A percentile compares a stretch with the other conserved stretches of the same genome.
Evolutionary conservation across 2,113 vertebrate genomes (phyloP).

Genomic region (Mus spicilegus): DNA sequence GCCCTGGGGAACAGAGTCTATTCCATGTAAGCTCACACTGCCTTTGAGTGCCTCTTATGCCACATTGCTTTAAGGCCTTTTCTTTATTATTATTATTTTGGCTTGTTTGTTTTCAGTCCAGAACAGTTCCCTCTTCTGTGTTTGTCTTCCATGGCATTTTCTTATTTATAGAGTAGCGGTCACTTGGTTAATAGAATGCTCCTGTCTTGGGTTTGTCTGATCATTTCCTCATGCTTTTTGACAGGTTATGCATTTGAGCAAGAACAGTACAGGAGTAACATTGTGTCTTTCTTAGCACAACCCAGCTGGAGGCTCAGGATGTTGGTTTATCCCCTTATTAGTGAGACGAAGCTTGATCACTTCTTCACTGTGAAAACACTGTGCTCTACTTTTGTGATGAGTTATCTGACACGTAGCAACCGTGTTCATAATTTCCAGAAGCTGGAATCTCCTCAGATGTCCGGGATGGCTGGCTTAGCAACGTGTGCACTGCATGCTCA

Average conservation of each 20-base stretch:
- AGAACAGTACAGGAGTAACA: neutral
- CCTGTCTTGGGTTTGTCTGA: neutral
- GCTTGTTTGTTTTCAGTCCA: neutral
- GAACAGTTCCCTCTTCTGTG: neutral
- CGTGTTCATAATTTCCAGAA: neutral
- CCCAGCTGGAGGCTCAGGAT: neutral
- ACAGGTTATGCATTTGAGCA: neutral
- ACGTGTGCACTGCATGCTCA: neutral
- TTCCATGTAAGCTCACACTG: neutral
- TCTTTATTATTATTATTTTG: neutral
- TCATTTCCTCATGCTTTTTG: neutral
- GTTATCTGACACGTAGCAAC: neutral
- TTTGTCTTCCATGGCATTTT: neutral
- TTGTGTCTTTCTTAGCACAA: neutral
- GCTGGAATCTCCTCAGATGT: neutral
- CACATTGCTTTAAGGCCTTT: neutral
- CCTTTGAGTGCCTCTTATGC: neutral
- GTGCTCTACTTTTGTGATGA: neutral
- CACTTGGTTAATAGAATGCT: slow-evolving; percentile 15
- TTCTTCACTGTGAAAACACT: neutral
- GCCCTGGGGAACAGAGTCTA: neutral
- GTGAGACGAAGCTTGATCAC: neutral
- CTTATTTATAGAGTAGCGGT: neutral
- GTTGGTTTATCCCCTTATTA: neutral
- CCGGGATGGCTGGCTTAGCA: neutral